These are phyloP conservation scores for Hermetia illucens DNA, from an alignment of 1,140 invertebrate genomes.

Conservation along the genomic window DNA sequence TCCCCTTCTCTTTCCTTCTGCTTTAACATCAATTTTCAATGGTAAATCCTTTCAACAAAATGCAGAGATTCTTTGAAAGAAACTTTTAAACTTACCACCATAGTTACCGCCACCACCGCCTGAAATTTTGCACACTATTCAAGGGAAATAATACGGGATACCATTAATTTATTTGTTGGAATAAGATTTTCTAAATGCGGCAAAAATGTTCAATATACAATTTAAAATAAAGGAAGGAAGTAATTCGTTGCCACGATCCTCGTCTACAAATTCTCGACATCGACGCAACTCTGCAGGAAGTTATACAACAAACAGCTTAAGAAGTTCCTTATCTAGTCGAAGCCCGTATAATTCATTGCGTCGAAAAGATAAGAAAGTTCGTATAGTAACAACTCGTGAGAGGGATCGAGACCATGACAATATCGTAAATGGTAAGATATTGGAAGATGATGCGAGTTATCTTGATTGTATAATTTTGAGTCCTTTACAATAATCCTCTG, in stretches of 20 bases:
- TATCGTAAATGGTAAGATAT: constrained; percentile 13
- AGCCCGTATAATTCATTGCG: constrained; percentile 17
- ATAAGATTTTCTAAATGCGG: no score
- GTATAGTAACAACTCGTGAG: constrained; percentile 20
- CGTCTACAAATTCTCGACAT: constrained; percentile 1
- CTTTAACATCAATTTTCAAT: not conserved
- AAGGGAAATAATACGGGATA: no score
- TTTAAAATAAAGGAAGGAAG: constrained; percentile 31
- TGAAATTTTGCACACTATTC: no score
- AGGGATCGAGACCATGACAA: constrained; percentile 15
- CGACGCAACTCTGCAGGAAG: not conserved
- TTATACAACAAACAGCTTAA: constrained; percentile 18
- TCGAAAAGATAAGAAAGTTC: constrained; percentile 23
- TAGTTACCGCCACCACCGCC: no score
- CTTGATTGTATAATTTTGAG: no score
- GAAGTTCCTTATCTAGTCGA: constrained; percentile 13
- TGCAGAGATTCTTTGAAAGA: no score
- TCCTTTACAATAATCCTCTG: no score
- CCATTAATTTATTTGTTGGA: no score
- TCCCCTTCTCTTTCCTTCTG: not conserved
- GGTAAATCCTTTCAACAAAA: no score
- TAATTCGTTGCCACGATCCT: constrained; percentile 24
- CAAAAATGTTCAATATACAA: constrained; percentile 30
- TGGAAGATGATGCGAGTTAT: no score
- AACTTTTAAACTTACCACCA: no score